These are phyloP conservation scores for Timema podura DNA, from an alignment of 2,888 invertebrate genomes.

Conservation along the genomic window DNA sequence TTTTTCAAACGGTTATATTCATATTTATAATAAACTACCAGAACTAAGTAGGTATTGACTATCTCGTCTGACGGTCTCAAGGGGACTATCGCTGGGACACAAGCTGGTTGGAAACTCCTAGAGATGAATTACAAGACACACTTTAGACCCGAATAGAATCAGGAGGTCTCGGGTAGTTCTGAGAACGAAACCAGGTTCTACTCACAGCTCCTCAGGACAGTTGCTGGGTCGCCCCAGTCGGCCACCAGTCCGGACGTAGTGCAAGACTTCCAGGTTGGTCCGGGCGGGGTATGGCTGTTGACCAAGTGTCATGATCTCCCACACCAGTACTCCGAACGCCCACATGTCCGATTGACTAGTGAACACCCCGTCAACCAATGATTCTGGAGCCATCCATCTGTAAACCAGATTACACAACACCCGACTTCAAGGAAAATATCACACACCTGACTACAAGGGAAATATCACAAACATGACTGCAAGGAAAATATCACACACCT, in stretches of 20 bases:
- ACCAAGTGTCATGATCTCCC: conserved; percentile 96
- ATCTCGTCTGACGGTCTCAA: no score
- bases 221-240: conserved; percentile 74
- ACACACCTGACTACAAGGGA: conserved; percentile 75
- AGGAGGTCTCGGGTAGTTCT: no score
- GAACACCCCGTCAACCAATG: conserved; percentile 91
- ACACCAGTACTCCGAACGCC: conserved; percentile 90
- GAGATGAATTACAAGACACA: no score
- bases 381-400: conserved; percentile 96
- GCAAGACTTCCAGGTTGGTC: conserved; percentile 86
- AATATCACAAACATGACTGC: conserved; percentile 75
- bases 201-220: conserved; percentile 78
- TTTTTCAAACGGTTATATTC: no score
- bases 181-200: conserved; percentile 30
- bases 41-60: no score
- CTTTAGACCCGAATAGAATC: no score
- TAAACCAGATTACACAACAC: background rate
- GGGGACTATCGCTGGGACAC: no score
- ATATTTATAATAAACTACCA: no score
- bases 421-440: background rate
- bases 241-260: conserved; percentile 85
- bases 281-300: conserved; percentile 95
- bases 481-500: conserved; percentile 42
- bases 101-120: no score
- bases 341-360: conserved; percentile 96